A percentile compares a stretch with the other conserved stretches of the same genome.
Evolutionary conservation across 2,888 invertebrate genomes (phyloP).

Genomic region (Pristionchus entomophagus): DNA sequence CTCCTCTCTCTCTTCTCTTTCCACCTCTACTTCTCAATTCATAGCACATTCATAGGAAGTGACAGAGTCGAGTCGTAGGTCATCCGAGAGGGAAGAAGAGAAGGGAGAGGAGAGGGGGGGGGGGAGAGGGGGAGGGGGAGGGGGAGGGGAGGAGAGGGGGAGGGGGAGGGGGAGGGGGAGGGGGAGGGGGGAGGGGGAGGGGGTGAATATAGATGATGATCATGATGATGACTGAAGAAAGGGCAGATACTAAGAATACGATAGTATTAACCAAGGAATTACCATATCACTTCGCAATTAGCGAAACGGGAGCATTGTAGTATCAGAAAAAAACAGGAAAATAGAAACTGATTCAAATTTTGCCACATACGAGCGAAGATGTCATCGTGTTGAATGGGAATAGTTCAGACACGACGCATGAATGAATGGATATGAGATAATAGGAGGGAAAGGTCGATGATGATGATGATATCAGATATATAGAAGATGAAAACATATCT

Average conservation of each 20-base stretch:
- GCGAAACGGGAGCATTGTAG: too few relatives aligned
- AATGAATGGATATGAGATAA: neutral
- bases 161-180: too few relatives aligned
- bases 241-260: neutral
- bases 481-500: too few relatives aligned
- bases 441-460: slow-evolving; percentile 1
- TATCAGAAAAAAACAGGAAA: too few relatives aligned
- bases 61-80: slow-evolving; percentile 42
- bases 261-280: too few relatives aligned
- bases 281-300: too few relatives aligned
- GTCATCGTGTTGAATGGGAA: neutral
- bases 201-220: neutral
- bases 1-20: neutral
- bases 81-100: neutral
- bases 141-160: neutral
- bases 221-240: neutral
- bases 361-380: neutral
- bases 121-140: neutral
- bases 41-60: slow-evolving; percentile 36
- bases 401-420: neutral
- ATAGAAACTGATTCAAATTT: too few relatives aligned
- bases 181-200: too few relatives aligned
- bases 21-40: slow-evolving; percentile 36
- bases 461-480: neutral
- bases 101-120: too few relatives aligned